phyloP scores from a whole-genome alignment of 2,113 vertebrate species.

The Phasianus colchicus region DNA sequence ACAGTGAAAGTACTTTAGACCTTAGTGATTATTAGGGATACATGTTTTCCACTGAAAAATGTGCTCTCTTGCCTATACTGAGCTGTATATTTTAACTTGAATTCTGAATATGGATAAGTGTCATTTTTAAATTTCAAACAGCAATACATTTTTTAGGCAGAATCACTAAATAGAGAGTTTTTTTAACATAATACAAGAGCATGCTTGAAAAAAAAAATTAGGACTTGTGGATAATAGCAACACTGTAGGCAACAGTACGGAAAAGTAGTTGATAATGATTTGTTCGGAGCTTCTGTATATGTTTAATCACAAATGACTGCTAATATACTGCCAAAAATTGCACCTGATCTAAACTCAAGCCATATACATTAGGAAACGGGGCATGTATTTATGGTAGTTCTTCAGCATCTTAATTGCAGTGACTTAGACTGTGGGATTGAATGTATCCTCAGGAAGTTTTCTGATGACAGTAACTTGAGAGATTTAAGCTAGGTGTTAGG shows the following conservation, averaged over 20 bases:
- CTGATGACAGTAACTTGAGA: too few relatives aligned
- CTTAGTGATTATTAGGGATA: background rate
- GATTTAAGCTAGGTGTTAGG: too few relatives aligned
- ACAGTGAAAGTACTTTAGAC: background rate
- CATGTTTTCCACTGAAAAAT: background rate
- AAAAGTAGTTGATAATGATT: background rate
- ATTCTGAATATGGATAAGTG: background rate
- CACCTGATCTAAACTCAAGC: background rate
- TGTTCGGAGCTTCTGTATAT: background rate
- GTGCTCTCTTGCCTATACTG: background rate
- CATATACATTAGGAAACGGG: background rate
- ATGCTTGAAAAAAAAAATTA: background rate
- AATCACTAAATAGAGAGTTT: background rate
- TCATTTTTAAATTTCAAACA: background rate
- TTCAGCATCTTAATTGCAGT: too few relatives aligned
- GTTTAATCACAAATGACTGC: background rate
- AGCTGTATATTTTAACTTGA: background rate
- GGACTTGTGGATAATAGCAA: background rate
- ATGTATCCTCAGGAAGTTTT: too few relatives aligned
- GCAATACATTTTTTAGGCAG: background rate
- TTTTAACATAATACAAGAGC: background rate
- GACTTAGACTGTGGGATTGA: too few relatives aligned
- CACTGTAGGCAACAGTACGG: background rate
- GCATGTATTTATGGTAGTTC: background rate
- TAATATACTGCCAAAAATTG: background rate